phyloP scores from a whole-genome alignment of 2,113 vertebrate species.

The Phycodurus eques region DNA sequence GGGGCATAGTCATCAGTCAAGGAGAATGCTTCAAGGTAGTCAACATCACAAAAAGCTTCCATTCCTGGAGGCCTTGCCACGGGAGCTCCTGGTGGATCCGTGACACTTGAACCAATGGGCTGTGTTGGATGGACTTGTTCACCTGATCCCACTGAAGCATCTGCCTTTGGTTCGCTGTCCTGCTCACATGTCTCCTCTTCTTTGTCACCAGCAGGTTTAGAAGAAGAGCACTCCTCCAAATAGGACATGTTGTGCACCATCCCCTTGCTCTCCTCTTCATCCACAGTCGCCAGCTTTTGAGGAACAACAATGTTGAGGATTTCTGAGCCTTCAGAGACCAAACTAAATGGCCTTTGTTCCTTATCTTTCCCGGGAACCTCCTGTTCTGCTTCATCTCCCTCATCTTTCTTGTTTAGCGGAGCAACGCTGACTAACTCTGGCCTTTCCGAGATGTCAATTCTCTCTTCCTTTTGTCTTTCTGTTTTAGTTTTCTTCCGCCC shows the following conservation, averaged over 20 bases:
- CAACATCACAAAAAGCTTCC: slow-evolving; percentile 61
- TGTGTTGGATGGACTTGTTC: neutral
- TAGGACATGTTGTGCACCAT: slow-evolving; percentile 86
- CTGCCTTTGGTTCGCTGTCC: slow-evolving; percentile 15
- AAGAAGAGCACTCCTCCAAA: slow-evolving; percentile 75
- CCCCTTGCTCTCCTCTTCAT: slow-evolving; percentile 85
- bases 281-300: slow-evolving; percentile 76
- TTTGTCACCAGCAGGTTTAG: slow-evolving; percentile 53
- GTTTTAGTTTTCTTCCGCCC: slow-evolving; percentile 62
- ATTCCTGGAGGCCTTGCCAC: slow-evolving; percentile 32
- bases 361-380: slow-evolving; percentile 47
- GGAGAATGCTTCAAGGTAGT: slow-evolving; percentile 91
- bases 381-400: slow-evolving; percentile 25
- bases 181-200: slow-evolving; percentile 19
- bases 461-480: slow-evolving; percentile 24
- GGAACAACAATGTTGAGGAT: slow-evolving; percentile 89
- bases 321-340: slow-evolving; percentile 90
- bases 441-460: slow-evolving; percentile 47
- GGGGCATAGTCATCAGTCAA: slow-evolving; percentile 81
- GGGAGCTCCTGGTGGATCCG: slow-evolving; percentile 56
- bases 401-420: slow-evolving; percentile 54
- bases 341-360: slow-evolving; percentile 81
- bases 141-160: neutral
- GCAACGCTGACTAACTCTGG: slow-evolving; percentile 69
- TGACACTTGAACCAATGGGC: neutral